Percentiles rank a stretch among this genome's conserved stretches.
These are phyloP conservation scores for Ceramica pisi DNA, from an alignment of 2,888 invertebrate species.

Conservation along the genomic window DNA sequence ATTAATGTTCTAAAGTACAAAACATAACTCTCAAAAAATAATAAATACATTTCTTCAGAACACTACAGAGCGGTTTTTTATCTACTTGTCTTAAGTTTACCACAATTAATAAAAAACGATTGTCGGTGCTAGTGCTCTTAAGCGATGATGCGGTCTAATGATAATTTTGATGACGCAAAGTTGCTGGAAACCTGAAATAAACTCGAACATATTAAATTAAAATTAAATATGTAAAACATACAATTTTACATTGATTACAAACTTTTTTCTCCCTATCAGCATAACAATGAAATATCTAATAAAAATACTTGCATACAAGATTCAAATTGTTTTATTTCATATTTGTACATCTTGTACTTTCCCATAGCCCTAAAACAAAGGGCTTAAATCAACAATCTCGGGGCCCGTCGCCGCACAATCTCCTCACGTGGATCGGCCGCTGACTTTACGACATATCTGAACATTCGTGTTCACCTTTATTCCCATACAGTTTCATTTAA, in stretches of 20 bases:
- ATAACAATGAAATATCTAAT: constrained; percentile 52
- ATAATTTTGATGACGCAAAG: no score
- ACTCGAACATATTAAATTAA: not conserved
- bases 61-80: no score
- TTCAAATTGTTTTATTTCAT: constrained; percentile 61
- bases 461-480: constrained; percentile 67
- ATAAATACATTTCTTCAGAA: no score
- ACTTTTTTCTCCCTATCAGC: constrained; percentile 16
- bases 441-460: constrained; percentile 75
- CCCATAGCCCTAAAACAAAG: constrained; percentile 80
- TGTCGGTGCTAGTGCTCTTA: no score
- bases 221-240: not conserved
- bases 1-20: no score
- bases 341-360: constrained; percentile 65
- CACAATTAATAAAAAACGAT: no score
- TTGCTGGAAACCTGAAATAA: not conserved
- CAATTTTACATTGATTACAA: constrained; percentile 4
- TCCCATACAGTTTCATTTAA: constrained; percentile 66
- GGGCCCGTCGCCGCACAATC: constrained; percentile 75
- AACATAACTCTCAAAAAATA: no score
- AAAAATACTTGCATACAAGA: constrained; percentile 48
- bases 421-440: constrained; percentile 83
- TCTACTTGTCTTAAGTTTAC: no score
- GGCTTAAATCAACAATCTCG: constrained; percentile 80
- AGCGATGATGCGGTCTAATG: no score